phyloP scores from a whole-genome alignment of 2,797 vertebrate genomes.

The Anabas testudineus region DNA sequence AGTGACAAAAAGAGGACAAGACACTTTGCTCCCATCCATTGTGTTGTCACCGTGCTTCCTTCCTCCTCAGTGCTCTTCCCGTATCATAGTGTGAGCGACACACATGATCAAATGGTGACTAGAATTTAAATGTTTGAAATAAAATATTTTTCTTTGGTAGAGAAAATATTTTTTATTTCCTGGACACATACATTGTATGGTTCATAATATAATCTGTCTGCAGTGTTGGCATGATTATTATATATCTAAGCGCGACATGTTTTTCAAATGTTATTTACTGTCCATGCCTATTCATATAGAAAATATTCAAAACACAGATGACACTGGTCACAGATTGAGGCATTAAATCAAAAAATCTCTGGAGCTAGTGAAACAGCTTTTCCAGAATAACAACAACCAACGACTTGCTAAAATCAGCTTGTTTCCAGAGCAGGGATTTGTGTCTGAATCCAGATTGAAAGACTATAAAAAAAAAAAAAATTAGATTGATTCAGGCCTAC shows the following conservation, averaged over 20 bases:
- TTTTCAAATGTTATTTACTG: no score
- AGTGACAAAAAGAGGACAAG: slow-evolving; percentile 40
- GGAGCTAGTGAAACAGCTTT: slow-evolving; percentile 23
- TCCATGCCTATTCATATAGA: no score
- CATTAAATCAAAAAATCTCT: not conserved
- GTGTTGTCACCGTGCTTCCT: slow-evolving; percentile 59
- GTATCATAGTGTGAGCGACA: slow-evolving; percentile 10
- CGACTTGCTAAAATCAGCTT: slow-evolving; percentile 32
- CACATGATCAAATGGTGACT: slow-evolving; percentile 38
- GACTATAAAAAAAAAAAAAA: not conserved
- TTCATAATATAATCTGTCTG: no score
- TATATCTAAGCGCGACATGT: no score
- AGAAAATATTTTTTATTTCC: not conserved
- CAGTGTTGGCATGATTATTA: no score
- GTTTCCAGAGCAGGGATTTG: slow-evolving; percentile 21
- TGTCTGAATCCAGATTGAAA: slow-evolving; percentile 52
- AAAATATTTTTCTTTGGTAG: no score
- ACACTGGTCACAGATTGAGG: not conserved
- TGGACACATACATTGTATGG: not conserved
- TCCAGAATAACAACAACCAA: slow-evolving; percentile 6
- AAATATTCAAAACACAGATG: not conserved
- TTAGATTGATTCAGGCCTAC: not conserved
- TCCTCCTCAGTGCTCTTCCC: slow-evolving; percentile 42
- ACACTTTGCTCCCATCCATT: slow-evolving; percentile 45
- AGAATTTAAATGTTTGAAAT: slow-evolving; percentile 32